Percentiles rank a stretch among this genome's conserved stretches.
These are phyloP conservation scores for Sipha flava DNA, from an alignment of 1,140 invertebrate species.

Conservation along the genomic window DNA sequence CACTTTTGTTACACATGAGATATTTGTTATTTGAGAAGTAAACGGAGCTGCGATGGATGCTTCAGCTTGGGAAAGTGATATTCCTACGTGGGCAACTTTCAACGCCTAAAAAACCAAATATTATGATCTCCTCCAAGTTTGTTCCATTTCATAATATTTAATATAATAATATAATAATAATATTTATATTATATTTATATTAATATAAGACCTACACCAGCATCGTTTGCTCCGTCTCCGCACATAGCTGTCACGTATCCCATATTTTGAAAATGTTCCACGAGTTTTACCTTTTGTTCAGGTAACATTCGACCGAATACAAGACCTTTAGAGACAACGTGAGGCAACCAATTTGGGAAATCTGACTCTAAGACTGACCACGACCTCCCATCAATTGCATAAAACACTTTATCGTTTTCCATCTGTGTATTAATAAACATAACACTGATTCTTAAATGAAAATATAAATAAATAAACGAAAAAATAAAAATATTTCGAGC, in stretches of 20 bases:
- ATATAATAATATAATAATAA: not conserved
- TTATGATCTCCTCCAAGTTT: too few relatives aligned
- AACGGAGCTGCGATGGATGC: constrained; percentile 91
- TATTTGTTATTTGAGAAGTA: constrained; percentile 79
- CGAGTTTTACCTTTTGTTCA: constrained; percentile 86
- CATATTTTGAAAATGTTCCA: constrained; percentile 72
- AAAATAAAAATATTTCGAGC: not conserved
- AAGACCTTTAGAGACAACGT: constrained; percentile 60
- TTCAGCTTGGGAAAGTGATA: constrained; percentile 86
- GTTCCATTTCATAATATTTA: not conserved
- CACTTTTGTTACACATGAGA: constrained; percentile 72
- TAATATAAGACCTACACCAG: constrained; percentile 49
- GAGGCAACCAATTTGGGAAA: constrained; percentile 58
- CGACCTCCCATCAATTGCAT: constrained; percentile 63
- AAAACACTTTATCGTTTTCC: constrained; percentile 41
- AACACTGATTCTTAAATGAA: not conserved
- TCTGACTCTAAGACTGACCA: constrained; percentile 58
- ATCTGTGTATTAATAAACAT: not conserved
- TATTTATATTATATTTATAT: too few relatives aligned
- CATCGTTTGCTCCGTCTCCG: constrained; percentile 87
- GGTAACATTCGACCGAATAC: constrained; percentile 92
- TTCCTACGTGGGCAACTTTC: constrained; percentile 87
- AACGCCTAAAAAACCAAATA: constrained; percentile 52
- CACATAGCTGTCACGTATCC: constrained; percentile 83
- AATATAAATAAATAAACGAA: not conserved